Base-by-base conservation (phyloP, 1,140 invertebrate genomes). In the Halesus radiatus region DNA sequence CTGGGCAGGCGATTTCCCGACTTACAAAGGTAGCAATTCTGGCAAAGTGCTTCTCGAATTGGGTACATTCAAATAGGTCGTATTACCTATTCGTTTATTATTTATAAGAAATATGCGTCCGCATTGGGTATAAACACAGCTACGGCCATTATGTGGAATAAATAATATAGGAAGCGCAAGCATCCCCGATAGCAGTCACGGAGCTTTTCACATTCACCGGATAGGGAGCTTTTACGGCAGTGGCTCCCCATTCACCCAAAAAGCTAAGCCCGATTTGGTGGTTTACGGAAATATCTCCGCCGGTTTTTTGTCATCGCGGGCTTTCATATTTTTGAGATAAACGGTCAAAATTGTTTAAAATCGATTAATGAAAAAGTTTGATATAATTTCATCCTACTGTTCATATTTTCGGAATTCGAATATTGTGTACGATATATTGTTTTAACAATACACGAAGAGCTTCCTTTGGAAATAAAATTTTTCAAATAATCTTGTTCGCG, bases 101-200 rank as follows among this genome's bases (percentile, higher is more conserved):
- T 70, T 70, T 45, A 50, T 10, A 45, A 45, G 20, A 50, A 50
- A 20, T 70, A 70, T 70, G 66, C 66, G 32, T 50, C 23, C 37
- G 32, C 37, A 23, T n/a, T 29, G 56, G 53, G 26, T 60, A 76
- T 76, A 76, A 76, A 45, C 73, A 58, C 23, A 10, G 73, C 53
- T 37, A 10, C 53, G 20, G 18, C n/a, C 54, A 37, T 76, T 76
- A 62, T 45, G 56, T 32, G 73, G 45, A 37, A 60, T 62, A 76
- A 76, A 76, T 37, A 60, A 60, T 29, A 45, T 18, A 50, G 32
- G 18, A 76, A 76, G 22, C 26, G 26, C 56, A 76, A 45, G 32
- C 56, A 32, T 70, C 37, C 18, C 29, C 62, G 18, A 54, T 54
- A 64, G 18, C 60, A 45, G 62, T 66, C 62, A 13, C 18, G 10